These are phyloP conservation scores for Loris lydekkerianus DNA, from an alignment of 2,797 vertebrate genomes.

Conservation along the genomic window DNA sequence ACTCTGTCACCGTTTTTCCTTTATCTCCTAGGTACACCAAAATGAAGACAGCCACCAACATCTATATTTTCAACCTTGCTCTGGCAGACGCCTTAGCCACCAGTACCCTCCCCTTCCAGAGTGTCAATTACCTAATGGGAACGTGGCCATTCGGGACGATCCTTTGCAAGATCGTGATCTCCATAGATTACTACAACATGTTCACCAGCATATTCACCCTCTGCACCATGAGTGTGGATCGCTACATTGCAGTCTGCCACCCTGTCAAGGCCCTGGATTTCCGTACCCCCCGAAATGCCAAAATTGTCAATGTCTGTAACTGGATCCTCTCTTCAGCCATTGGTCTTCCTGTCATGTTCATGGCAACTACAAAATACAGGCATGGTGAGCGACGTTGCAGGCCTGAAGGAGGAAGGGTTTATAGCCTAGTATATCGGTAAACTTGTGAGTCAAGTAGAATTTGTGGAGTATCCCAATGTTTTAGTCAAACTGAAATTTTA, in stretches of 20 bases:
- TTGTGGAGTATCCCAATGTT: not conserved
- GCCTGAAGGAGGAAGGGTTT: not conserved
- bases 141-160: slow-evolving; percentile 98
- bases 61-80: slow-evolving; percentile 99
- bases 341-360: slow-evolving; percentile 98
- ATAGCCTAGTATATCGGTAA: not conserved
- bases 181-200: slow-evolving; percentile 99
- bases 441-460: not conserved
- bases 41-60: slow-evolving; percentile 99
- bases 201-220: slow-evolving; percentile 99
- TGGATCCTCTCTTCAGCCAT: slow-evolving; percentile 99
- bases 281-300: slow-evolving; percentile 97
- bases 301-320: slow-evolving; percentile 99
- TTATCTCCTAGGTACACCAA: slow-evolving; percentile 95
- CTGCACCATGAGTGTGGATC: slow-evolving; percentile 99
- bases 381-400: slow-evolving; percentile 86
- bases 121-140: slow-evolving; percentile 99
- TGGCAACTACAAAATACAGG: slow-evolving; percentile 93
- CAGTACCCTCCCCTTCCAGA: slow-evolving; percentile 98
- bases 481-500: not conserved
- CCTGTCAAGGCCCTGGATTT: slow-evolving; percentile 98
- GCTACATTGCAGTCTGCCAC: slow-evolving; percentile 98
- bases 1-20: not conserved
- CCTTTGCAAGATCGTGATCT: slow-evolving; percentile 97
- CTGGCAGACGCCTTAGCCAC: slow-evolving; percentile 97